phyloP scores from a whole-genome alignment of 1,140 invertebrate genomes.

The Drosophila trapezifrons region DNA sequence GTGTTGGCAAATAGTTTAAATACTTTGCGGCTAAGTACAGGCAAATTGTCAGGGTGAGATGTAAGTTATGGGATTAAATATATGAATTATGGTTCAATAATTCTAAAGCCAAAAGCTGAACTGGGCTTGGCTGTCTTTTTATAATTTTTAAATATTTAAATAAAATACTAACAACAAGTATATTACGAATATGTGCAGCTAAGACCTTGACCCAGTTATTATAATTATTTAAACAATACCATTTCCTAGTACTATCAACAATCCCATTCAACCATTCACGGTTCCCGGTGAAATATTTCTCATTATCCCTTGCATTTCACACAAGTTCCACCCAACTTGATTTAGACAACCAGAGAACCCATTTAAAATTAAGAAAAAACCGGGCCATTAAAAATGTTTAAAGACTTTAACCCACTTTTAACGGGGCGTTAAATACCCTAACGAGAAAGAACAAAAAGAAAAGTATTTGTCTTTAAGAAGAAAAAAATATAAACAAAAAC shows the following conservation, averaged over 20 bases:
- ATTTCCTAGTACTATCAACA: background rate
- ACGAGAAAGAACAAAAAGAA: conserved; percentile 23
- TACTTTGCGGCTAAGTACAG: conserved; percentile 41
- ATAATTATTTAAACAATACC: background rate
- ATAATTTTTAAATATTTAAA: background rate
- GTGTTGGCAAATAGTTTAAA: conserved; percentile 68
- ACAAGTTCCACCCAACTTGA: conserved; percentile 13
- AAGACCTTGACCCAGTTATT: background rate
- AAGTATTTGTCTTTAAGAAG: conserved; percentile 1
- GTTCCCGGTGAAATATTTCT: background rate
- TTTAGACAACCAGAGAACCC: background rate
- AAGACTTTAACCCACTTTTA: conserved; percentile 54
- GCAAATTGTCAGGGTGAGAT: conserved; percentile 15
- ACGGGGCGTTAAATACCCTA: conserved; percentile 32
- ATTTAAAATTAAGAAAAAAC: conserved; percentile 23
- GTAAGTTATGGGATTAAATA: background rate
- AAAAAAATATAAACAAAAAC: conserved; percentile 7
- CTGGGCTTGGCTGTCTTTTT: background rate
- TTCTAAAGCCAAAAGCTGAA: too few species aligned
- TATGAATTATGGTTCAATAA: background rate
- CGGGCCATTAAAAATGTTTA: conserved; percentile 28
- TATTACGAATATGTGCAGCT: background rate
- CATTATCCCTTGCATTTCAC: background rate
- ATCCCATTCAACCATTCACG: background rate
- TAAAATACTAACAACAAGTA: too few species aligned